Conservation (phyloP, 2,888 invertebrate genomes). For the Caenorhabditis drosophilae region DNA sequence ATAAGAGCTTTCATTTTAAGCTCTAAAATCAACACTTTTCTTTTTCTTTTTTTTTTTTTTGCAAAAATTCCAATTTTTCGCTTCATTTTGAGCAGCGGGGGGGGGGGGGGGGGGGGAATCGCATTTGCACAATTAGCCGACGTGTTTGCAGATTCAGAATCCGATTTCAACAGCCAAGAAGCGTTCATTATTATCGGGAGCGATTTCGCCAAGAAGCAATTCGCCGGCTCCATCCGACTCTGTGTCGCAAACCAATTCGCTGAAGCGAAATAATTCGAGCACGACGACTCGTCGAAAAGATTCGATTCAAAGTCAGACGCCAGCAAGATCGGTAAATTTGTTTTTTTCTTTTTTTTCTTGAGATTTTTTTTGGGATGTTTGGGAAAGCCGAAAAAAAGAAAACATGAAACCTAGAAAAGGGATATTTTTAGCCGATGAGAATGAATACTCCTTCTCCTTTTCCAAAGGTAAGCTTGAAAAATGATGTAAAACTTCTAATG, state of each 20-base stretch:
- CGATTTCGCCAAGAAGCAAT: slow-evolving; percentile 59
- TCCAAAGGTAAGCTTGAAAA: slow-evolving; percentile 26
- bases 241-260: slow-evolving; percentile 62
- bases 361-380: too few species aligned
- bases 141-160: too few species aligned
- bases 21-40: too few species aligned
- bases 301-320: slow-evolving; percentile 46
- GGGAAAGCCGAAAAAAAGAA: too few species aligned
- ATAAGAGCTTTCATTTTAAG: too few species aligned
- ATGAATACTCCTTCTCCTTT: slow-evolving; percentile 38
- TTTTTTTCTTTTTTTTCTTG: slow-evolving; percentile 1
- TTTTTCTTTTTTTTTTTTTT: too few species aligned
- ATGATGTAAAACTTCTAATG: slow-evolving; percentile 1
- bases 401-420: too few species aligned
- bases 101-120: too few species aligned
- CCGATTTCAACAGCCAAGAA: slow-evolving; percentile 30
- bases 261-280: slow-evolving; percentile 54
- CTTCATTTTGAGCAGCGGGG: too few species aligned
- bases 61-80: too few species aligned
- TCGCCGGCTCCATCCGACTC: slow-evolving; percentile 69
- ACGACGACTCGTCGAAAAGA: slow-evolving; percentile 31
- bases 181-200: slow-evolving; percentile 46
- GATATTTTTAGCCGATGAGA: slow-evolving; percentile 34
- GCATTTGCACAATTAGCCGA: too few species aligned
- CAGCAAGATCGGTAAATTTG: slow-evolving; percentile 42